These are phyloP conservation scores for Venustaconcha ellipsiformis DNA, from an alignment of 1,140 invertebrate species.

Conservation along the genomic window DNA sequence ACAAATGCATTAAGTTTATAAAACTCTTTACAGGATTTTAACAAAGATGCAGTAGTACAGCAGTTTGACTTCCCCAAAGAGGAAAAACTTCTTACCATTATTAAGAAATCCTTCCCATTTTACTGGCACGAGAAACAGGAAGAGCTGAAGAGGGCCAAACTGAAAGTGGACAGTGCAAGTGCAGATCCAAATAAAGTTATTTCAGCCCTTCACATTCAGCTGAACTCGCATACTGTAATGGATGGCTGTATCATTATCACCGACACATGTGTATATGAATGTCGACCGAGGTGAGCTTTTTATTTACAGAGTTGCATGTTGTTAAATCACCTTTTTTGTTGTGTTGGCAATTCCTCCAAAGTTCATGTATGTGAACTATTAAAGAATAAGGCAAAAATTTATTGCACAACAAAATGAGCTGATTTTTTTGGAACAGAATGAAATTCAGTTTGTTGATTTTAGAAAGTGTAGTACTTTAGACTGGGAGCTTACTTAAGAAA, in stretches of 20 bases:
- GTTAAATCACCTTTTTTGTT: not conserved
- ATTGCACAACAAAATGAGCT: too few relatives aligned
- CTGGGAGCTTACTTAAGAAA: too few relatives aligned
- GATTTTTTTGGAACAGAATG: too few relatives aligned
- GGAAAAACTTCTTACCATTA: slow-evolving; percentile 57
- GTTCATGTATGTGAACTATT: too few relatives aligned
- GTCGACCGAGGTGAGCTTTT: slow-evolving; percentile 74
- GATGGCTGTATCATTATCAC: slow-evolving; percentile 80
- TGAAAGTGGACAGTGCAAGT: slow-evolving; percentile 6
- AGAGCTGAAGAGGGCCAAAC: slow-evolving; percentile 34
- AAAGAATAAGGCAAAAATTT: too few relatives aligned
- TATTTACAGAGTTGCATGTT: slow-evolving; percentile 2
- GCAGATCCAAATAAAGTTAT: slow-evolving; percentile 9
- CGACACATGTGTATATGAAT: slow-evolving; percentile 77
- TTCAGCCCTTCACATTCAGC: slow-evolving; percentile 37
- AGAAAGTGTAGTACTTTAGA: too few relatives aligned
- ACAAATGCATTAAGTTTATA: slow-evolving; percentile 3
- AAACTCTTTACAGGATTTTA: slow-evolving; percentile 52
- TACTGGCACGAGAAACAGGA: slow-evolving; percentile 64
- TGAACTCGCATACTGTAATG: slow-evolving; percentile 56
- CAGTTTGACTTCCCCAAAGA: slow-evolving; percentile 62
- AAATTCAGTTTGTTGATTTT: too few relatives aligned
- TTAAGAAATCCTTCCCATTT: slow-evolving; percentile 61
- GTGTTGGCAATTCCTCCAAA: too few relatives aligned
- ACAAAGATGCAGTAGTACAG: slow-evolving; percentile 63